Evolutionary conservation across 2,888 invertebrate genomes (phyloP).

Genomic region (Ophioninae sp.): DNA sequence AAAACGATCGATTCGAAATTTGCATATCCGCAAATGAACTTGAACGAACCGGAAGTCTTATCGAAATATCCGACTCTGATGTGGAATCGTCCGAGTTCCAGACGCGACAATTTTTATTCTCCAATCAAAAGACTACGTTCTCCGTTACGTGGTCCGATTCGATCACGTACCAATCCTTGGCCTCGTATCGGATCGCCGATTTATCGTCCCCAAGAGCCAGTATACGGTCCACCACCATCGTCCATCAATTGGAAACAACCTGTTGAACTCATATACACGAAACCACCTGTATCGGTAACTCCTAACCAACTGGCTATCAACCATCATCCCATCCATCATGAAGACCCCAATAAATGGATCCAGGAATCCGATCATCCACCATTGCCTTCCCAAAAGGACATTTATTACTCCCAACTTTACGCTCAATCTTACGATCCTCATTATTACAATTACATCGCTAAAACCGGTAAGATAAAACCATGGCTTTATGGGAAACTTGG

Average conservation of each 20-base stretch:
- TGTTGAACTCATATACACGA: slow-evolving; percentile 75
- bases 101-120: slow-evolving; percentile 36
- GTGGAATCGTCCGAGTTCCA: slow-evolving; percentile 42
- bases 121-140: slow-evolving; percentile 38
- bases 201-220: slow-evolving; percentile 66
- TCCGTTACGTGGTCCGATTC: slow-evolving; percentile 38
- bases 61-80: slow-evolving; percentile 16
- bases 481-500: slow-evolving; percentile 76
- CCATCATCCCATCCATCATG: slow-evolving; percentile 68
- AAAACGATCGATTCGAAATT: background rate
- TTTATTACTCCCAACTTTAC: slow-evolving; percentile 76
- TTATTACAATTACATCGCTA: slow-evolving; percentile 77
- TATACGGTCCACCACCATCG: slow-evolving; percentile 23
- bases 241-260: slow-evolving; percentile 62
- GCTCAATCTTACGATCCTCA: slow-evolving; percentile 78
- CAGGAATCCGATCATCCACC: slow-evolving; percentile 66
- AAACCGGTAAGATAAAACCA: slow-evolving; percentile 77
- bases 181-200: slow-evolving; percentile 61
- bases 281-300: slow-evolving; percentile 64
- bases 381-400: slow-evolving; percentile 67
- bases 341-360: slow-evolving; percentile 72
- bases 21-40: background rate
- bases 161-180: slow-evolving; percentile 43
- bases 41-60: background rate
- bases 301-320: slow-evolving; percentile 60